Base-by-base conservation (phyloP, 2,888 invertebrate genomes). In the Escarpia spicata region DNA sequence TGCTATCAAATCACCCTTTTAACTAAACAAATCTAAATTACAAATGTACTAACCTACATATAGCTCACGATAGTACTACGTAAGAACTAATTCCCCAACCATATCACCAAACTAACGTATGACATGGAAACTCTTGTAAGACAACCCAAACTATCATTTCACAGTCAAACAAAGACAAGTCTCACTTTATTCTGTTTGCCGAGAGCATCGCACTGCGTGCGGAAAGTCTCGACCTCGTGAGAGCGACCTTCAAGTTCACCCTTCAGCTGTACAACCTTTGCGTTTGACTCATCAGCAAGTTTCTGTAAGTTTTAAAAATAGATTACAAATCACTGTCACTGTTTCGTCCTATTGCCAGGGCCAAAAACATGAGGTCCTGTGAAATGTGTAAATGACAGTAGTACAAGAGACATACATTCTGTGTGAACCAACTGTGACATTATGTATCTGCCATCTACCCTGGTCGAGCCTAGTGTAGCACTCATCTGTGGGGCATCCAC, bases 101-200 rank as follows among this genome's bases (percentile, higher is more conserved):
- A 75, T 19, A 60, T 75, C 26, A 75, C 19, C 26, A 75, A 75
- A 75, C 26, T 75, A 75, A 75, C 19, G 75, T 75, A 75, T 0
- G 75, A 75, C n/a, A 19, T 6, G 75, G 75, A 26, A 75, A 75
- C 52, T 4, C 2, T n/a, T 1, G 75, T 75, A 26, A 19, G 26
- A 75, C 75, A 75, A 75, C n/a, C 6, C 6, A 26, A 75, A 26
- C 26, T 6, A 2, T 26, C 6, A 6, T 75, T 75, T 26, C 26
- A 75, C 75, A 6, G 19, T 3, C 75, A n/a, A 75, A 75, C 3
- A 6, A 75, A 75, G 75, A 75, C n/a, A n/a, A 75, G 75, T n/a
- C 75, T 75, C 75, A 75, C 75, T 75, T 75, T 75, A n/a, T 75
- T 75, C 75, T 75, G 75, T 75, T n/a, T 75, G 75, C n/a, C 75